These are phyloP conservation scores for Rhizoglyphus robini DNA, from an alignment of 1,140 invertebrate genomes.

Conservation along the genomic window DNA sequence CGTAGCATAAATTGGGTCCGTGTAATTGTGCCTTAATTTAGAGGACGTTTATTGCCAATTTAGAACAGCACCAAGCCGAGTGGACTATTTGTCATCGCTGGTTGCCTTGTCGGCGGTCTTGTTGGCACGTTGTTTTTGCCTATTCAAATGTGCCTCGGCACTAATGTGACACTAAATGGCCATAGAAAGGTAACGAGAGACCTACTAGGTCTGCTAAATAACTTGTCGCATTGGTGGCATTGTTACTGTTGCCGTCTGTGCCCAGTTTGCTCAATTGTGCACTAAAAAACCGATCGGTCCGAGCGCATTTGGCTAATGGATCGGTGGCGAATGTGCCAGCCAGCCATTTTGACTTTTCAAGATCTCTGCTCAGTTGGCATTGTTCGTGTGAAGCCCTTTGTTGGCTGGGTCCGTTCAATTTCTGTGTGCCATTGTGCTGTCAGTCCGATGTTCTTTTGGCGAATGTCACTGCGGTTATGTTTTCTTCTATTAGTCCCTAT, in stretches of 20 bases:
- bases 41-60: not conserved
- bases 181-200: not conserved
- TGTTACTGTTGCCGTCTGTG: no score
- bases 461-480: slow-evolving; percentile 8
- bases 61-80: not conserved
- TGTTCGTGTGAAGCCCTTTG: no score
- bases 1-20: not conserved
- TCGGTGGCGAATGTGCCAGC: not conserved
- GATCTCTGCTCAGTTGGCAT: slow-evolving; percentile 1
- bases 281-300: no score
- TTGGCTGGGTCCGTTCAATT: not conserved
- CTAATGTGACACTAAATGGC: slow-evolving; percentile 1
- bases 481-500: slow-evolving; percentile 12
- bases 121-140: slow-evolving; percentile 10
- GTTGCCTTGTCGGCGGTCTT: not conserved
- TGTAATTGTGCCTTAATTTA: slow-evolving; percentile 4
- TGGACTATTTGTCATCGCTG: not conserved
- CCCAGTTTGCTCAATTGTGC: no score
- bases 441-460: slow-evolving; percentile 1
- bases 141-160: not conserved
- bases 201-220: not conserved
- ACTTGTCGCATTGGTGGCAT: no score
- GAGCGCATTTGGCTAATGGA: not conserved
- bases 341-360: slow-evolving; percentile 9
- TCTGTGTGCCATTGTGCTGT: not conserved